phyloP scores from a whole-genome alignment of 2,797 vertebrate species.

The Myiothlypis coronata region DNA sequence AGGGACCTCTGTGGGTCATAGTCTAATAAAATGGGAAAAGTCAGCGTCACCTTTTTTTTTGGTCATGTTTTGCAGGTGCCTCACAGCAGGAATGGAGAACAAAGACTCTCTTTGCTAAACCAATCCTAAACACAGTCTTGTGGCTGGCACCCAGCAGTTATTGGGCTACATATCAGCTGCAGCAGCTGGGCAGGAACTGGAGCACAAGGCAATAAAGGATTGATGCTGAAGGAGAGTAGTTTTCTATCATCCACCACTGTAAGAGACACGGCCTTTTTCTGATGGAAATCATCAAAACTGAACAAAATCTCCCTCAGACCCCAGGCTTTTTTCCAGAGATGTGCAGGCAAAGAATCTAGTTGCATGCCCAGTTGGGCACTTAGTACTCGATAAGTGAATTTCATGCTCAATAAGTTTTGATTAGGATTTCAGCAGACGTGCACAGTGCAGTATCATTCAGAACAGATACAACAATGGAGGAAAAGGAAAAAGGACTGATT shows the following conservation, averaged over 20 bases:
- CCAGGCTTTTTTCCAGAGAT: not conserved
- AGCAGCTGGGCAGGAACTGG: not conserved
- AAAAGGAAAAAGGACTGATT: not conserved
- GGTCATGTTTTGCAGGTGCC: not conserved
- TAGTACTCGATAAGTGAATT: not conserved
- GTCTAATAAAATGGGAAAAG: not conserved
- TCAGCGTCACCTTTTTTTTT: not conserved
- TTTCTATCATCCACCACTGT: not conserved
- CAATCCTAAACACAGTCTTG: not conserved
- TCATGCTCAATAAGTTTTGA: constrained; percentile 12
- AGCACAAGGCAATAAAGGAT: not conserved
- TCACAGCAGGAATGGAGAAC: not conserved
- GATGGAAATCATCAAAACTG: not conserved
- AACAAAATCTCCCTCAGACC: not conserved
- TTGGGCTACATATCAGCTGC: not conserved
- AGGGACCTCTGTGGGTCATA: not conserved
- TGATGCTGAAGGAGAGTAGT: not conserved
- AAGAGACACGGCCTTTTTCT: not conserved
- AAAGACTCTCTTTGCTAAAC: not conserved
- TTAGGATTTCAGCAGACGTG: not conserved
- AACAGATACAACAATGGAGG: not conserved
- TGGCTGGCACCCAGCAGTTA: not conserved
- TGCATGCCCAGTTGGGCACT: not conserved
- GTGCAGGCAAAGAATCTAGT: not conserved
- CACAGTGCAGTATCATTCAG: not conserved